Conservation (phyloP, 53 echinoderm and acorn worm genomes). For the Paelopatides confundens region DNA sequence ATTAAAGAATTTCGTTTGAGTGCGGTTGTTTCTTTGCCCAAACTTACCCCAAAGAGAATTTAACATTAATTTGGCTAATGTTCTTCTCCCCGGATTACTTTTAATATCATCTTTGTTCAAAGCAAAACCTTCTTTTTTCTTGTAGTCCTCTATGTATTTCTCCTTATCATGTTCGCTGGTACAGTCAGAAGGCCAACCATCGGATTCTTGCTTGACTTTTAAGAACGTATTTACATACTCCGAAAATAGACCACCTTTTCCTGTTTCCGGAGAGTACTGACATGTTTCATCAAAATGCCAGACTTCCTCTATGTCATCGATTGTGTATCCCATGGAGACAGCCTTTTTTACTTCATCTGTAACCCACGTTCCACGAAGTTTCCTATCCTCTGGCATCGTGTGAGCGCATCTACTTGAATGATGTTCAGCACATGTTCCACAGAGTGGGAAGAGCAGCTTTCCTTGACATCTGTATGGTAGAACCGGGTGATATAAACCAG, state of each 20-base stretch:
- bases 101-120: slow-evolving; percentile 43
- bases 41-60: slow-evolving; percentile 73
- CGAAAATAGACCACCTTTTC: slow-evolving; percentile 64
- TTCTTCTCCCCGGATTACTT: slow-evolving; percentile 52
- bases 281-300: slow-evolving; percentile 69
- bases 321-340: slow-evolving; percentile 55
- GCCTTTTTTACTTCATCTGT: slow-evolving; percentile 73
- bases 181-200: slow-evolving; percentile 75
- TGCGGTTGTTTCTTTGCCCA: slow-evolving; percentile 38
- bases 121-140: slow-evolving; percentile 52
- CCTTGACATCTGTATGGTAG: slow-evolving; percentile 53
- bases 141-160: slow-evolving; percentile 51
- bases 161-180: background rate
- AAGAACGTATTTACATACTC: slow-evolving; percentile 70
- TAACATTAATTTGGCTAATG: slow-evolving; percentile 64
- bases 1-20: background rate
- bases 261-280: slow-evolving; percentile 37
- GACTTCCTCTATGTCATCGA: slow-evolving; percentile 62
- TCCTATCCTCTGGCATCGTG: slow-evolving; percentile 50
- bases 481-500: slow-evolving; percentile 59
- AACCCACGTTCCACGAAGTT: slow-evolving; percentile 70
- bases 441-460: slow-evolving; percentile 74
- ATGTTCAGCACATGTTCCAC: slow-evolving; percentile 44
- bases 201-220: slow-evolving; percentile 80
- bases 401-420: background rate